phyloP scores from a whole-genome alignment of 2,797 vertebrate species.

The Sebastes oblongus region DNA sequence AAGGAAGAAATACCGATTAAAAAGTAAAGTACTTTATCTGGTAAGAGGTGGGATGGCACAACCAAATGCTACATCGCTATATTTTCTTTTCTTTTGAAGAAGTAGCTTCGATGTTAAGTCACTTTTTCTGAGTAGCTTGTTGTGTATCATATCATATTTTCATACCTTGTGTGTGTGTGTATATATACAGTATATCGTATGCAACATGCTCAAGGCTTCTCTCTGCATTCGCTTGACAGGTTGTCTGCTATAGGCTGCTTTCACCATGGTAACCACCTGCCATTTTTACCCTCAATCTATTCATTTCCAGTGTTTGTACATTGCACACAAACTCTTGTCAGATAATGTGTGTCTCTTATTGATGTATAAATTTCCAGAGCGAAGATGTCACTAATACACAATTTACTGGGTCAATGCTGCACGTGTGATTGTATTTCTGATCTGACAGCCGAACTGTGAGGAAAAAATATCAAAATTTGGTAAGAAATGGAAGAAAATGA shows the following conservation, averaged over 20 bases:
- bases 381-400: not conserved
- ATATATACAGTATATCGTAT: not conserved
- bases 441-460: not conserved
- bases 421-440: not conserved
- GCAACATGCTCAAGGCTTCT: slow-evolving; percentile 14
- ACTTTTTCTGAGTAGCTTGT: not conserved
- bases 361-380: not conserved
- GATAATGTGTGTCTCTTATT: not conserved
- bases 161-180: too few species aligned
- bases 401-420: not conserved
- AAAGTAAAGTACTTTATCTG: too few species aligned
- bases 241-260: slow-evolving; percentile 7
- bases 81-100: not conserved
- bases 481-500: not conserved
- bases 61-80: too few species aligned
- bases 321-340: not conserved
- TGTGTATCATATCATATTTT: not conserved
- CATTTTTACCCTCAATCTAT: slow-evolving; percentile 22
- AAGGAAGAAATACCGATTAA: too few species aligned
- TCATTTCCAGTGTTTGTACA: slow-evolving; percentile 10
- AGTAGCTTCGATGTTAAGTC: too few species aligned
- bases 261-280: slow-evolving; percentile 62
- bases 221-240: not conserved
- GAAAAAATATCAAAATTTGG: not conserved
- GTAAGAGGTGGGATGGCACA: too few species aligned